Evolutionary conservation across 2,113 vertebrate genomes (phyloP).

Genomic region (Pelecanus crispus): DNA sequence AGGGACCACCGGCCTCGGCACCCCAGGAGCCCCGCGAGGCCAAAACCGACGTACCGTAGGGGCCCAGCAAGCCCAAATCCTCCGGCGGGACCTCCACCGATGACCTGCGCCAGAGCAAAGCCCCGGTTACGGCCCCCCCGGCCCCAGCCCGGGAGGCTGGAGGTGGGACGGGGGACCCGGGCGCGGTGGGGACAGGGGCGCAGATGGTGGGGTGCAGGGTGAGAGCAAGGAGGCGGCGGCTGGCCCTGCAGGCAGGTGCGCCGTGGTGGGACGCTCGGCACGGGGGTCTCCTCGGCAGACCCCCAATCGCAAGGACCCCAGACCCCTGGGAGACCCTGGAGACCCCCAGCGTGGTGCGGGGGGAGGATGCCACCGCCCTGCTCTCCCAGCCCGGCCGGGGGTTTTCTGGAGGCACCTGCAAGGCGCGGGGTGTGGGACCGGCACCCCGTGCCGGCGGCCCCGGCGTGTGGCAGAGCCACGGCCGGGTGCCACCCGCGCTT

Average conservation of each 20-base stretch:
- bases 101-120: background rate
- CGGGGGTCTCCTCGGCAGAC: too few relatives aligned
- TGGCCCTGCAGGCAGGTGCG: fast-evolving
- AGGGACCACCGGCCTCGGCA: background rate
- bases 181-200: background rate
- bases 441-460: background rate
- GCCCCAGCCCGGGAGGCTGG: background rate
- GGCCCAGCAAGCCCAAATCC: background rate
- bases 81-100: background rate
- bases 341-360: fast-evolving
- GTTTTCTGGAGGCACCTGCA: background rate
- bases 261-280: background rate
- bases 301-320: background rate
- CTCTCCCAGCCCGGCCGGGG: background rate
- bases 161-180: background rate
- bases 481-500: background rate
- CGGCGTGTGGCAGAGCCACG: background rate
- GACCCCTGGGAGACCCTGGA: background rate
- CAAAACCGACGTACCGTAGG: background rate
- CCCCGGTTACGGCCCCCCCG: background rate
- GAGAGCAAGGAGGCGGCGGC: background rate
- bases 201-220: fast-evolving
- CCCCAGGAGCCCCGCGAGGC: background rate
- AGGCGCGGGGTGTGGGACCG: fast-evolving
- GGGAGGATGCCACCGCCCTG: background rate